Base-by-base conservation (phyloP, 1,140 invertebrate species). In the Trichonephila clavipes region DNA sequence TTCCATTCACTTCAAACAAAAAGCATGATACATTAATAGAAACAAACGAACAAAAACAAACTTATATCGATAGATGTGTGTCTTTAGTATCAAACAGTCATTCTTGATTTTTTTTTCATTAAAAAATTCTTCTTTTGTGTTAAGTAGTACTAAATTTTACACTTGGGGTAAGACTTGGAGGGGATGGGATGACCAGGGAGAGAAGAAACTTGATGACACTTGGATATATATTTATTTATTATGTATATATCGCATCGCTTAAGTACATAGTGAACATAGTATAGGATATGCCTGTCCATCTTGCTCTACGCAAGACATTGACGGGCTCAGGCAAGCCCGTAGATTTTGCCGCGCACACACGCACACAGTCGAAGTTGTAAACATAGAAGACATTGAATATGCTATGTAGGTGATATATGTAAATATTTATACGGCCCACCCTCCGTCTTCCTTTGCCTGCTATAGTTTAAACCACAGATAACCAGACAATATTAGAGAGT, bases 401-500 rank as follows among this genome's bases (percentile, higher is more conserved):
- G 72, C 72, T 77, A 77, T 77, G 72, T 77, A 77, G 72, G 72
- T 77, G 72, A 77, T 92, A 77, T 58, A 92, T 92, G 77, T 85
- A 92, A 90, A 62, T 89, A 85, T 90, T 89, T 94, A 94, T 90
- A 94, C n/a, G n/a, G 59, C 86, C 28, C 93, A 62, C 93, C 64
- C 93, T 94, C 93, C 40, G 62, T 66, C 83, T 64, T 72, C 59
- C 77, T 28, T 90, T 94, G 93, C 88, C 93, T 94, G 93, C 93
- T 58, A 94, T 94, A 94, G 93, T 93, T 89, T 44, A 69, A 81
- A 94, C 93, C 88, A 94, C 93, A 94, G 93, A 72, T 94, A 83
- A 72, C 77, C 93, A 94, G 93, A 69, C 93, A 86, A 66, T 51
- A 94, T 83, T 58, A 88, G 87, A 94, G 93, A 94, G 93, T 87